A percentile compares a stretch with the other conserved stretches of the same genome.
phyloP scores from a whole-genome alignment of 2,797 vertebrate species.

The Diplodus sargus region DNA sequence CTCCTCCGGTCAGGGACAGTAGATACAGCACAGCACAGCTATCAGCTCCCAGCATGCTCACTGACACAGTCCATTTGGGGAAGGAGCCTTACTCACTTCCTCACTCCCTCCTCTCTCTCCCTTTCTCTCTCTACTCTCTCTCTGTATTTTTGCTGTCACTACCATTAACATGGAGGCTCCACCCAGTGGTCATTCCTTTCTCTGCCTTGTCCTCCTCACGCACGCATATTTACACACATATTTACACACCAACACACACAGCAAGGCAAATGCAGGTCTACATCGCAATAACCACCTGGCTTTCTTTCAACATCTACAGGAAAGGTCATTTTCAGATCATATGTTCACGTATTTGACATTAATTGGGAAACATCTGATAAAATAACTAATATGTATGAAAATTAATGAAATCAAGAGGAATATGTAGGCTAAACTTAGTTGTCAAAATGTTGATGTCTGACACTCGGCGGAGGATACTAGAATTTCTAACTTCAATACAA shows the following conservation, averaged over 20 bases:
- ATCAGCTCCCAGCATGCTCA: conserved; percentile 64
- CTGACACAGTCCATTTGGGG: conserved; percentile 74
- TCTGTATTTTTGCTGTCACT: conserved; percentile 59
- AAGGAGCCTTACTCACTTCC: conserved; percentile 68
- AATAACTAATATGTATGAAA: background rate
- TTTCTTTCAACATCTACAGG: background rate
- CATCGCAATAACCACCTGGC: background rate
- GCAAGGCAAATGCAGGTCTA: background rate
- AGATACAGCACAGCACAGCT: conserved; percentile 50
- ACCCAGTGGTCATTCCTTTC: conserved; percentile 79
- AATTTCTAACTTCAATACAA: too few species aligned
- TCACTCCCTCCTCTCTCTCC: conserved; percentile 36
- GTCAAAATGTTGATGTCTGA: background rate
- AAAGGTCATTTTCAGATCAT: background rate
- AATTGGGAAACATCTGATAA: background rate
- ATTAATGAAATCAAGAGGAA: too few species aligned
- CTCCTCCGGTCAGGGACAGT: conserved; percentile 51
- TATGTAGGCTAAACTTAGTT: too few species aligned
- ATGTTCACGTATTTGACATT: background rate
- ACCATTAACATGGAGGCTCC: conserved; percentile 78
- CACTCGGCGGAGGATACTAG: too few species aligned
- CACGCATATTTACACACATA: background rate
- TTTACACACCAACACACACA: background rate
- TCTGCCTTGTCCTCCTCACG: conserved; percentile 38
- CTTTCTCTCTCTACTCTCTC: conserved; percentile 29